These are phyloP conservation scores for Mesembrinibis cayennensis DNA, from an alignment of 2,113 vertebrate species.

Conservation along the genomic window DNA sequence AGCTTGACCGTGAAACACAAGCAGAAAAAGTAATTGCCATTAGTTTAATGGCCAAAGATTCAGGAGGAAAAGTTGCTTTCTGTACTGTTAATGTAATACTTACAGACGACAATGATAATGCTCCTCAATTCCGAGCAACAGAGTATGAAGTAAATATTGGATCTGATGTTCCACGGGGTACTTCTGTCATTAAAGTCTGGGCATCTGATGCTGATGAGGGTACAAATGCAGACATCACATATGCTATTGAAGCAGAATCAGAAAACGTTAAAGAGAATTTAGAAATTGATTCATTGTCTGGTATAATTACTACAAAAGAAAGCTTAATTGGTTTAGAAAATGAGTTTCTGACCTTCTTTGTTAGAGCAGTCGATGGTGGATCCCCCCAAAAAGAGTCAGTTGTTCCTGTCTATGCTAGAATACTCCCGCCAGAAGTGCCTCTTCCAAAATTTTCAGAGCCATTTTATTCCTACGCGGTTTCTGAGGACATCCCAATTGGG, in stretches of 20 bases:
- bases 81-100: conserved; percentile 93
- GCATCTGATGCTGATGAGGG: conserved; percentile 96
- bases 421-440: conserved; percentile 84
- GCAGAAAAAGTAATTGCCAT: conserved; percentile 90
- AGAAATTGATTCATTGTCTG: conserved; percentile 87
- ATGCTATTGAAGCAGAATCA: conserved; percentile 87
- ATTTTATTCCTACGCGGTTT: conserved; percentile 87
- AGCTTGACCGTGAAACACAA: conserved; percentile 89
- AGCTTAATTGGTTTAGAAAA: conserved; percentile 95
- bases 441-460: conserved; percentile 89
- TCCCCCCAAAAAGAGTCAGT: conserved; percentile 84
- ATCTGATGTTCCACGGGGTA: conserved; percentile 84
- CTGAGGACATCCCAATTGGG: conserved; percentile 88
- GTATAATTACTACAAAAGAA: conserved; percentile 91
- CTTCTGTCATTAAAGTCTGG: conserved; percentile 84
- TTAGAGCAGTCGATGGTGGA: conserved; percentile 89
- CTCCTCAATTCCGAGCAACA: conserved; percentile 88
- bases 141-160: conserved; percentile 88
- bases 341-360: conserved; percentile 88
- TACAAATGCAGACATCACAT: conserved; percentile 92
- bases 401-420: conserved; percentile 86
- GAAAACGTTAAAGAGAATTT: conserved; percentile 92
- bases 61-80: conserved; percentile 93
- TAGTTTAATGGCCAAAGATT: conserved; percentile 90
- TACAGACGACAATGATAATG: conserved; percentile 95